Percentiles rank a stretch among this genome's conserved stretches.
Conservation (phyloP, 64 coral and sea anemone species). For the Exaiptasia diaphana region DNA sequence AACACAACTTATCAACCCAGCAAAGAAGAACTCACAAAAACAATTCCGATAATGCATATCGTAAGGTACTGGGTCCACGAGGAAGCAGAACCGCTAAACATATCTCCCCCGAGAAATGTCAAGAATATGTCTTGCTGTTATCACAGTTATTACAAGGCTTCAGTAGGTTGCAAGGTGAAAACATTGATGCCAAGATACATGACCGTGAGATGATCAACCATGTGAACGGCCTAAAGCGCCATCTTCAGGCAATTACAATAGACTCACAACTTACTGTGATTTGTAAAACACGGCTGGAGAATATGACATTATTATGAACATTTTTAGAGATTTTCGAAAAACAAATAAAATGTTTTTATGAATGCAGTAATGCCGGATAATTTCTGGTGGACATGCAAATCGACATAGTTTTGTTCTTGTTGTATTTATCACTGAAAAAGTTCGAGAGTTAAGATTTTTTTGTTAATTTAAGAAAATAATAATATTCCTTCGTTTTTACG, state of each 20-base stretch:
- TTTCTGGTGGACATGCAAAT: too few relatives aligned
- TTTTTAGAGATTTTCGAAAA: too few relatives aligned
- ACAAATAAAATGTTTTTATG: too few relatives aligned
- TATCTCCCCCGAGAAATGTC: conserved; percentile 7
- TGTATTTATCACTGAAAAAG: too few relatives aligned
- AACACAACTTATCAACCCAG: background rate
- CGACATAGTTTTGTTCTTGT: too few relatives aligned
- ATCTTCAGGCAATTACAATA: background rate
- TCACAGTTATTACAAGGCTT: conserved; percentile 44
- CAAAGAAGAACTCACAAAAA: background rate
- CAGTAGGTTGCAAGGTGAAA: background rate
- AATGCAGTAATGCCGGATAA: too few relatives aligned
- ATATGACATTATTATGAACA: background rate
- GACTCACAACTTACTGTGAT: background rate
- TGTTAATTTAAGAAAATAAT: too few relatives aligned
- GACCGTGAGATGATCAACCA: background rate
- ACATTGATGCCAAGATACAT: background rate
- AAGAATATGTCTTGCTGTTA: conserved; percentile 32
- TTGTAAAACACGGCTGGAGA: background rate
- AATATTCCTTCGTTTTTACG: too few relatives aligned
- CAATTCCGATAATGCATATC: background rate
- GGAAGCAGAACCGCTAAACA: background rate
- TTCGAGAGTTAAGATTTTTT: too few relatives aligned
- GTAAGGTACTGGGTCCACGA: background rate
- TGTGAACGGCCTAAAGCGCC: background rate